Evolutionary conservation across 92 coral and sea anemone species (phyloP).

Genomic region (Epizoanthus ramosus): DNA sequence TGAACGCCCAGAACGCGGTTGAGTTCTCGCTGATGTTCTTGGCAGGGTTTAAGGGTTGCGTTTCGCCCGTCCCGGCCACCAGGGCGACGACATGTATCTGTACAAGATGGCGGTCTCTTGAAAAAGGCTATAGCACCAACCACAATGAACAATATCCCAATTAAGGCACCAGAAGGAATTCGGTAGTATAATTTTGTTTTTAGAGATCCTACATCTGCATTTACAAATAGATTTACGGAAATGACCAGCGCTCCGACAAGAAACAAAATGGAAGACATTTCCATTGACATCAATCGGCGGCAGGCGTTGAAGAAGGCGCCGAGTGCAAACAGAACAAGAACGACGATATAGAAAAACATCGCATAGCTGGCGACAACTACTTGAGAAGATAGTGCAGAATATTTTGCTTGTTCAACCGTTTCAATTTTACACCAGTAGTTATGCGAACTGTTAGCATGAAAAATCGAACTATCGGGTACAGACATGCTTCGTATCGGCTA

Average conservation of each 20-base stretch:
- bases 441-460: conserved; percentile 13
- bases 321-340: conserved; percentile 39
- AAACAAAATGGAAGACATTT: conserved; percentile 50
- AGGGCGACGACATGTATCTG: neutral
- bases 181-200: conserved; percentile 43
- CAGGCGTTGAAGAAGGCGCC: conserved; percentile 37
- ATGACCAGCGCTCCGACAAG: conserved; percentile 54
- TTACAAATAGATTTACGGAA: conserved; percentile 47
- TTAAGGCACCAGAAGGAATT: conserved; percentile 40
- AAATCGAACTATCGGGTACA: conserved; percentile 2
- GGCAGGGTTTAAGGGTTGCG: neutral
- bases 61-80: neutral
- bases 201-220: conserved; percentile 19
- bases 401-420: conserved; percentile 20
- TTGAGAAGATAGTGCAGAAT: conserved; percentile 42
- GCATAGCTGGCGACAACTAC: conserved; percentile 59
- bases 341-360: conserved; percentile 53
- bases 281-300: conserved; percentile 48
- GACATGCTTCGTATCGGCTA: too few species aligned
- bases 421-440: conserved; percentile 29
- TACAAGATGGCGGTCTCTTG: conserved; percentile 37
- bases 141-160: conserved; percentile 52
- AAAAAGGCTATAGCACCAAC: conserved; percentile 59
- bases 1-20: conserved; percentile 44
- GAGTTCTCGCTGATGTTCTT: neutral